These are phyloP conservation scores for Cricetomys ansorgei DNA, from an alignment of 2,113 vertebrate genomes.

Conservation along the genomic window DNA sequence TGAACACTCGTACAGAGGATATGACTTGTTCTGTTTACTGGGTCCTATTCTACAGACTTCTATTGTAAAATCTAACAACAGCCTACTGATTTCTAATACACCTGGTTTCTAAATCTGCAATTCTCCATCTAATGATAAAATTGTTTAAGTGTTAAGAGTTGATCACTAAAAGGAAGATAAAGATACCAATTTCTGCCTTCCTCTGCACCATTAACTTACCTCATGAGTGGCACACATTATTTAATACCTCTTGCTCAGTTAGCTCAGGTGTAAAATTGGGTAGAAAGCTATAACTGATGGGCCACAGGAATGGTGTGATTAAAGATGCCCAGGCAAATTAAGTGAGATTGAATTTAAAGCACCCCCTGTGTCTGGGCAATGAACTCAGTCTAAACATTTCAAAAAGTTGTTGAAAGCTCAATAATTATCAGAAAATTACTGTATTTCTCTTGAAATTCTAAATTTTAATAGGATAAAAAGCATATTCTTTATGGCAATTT, in stretches of 20 bases:
- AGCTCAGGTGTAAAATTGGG: constrained; percentile 70
- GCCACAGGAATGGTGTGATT: constrained; percentile 65
- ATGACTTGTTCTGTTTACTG: not conserved
- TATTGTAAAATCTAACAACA: not conserved
- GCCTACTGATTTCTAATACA: not conserved
- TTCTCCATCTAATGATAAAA: constrained; percentile 10
- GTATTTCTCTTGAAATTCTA: constrained; percentile 5
- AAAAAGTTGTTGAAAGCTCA: constrained; percentile 46
- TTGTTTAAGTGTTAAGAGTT: constrained; percentile 22
- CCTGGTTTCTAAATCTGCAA: not conserved
- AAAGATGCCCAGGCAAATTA: constrained; percentile 71
- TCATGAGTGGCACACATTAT: constrained; percentile 39
- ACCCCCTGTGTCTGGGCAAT: constrained; percentile 20
- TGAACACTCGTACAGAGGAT: not conserved
- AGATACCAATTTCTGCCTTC: constrained; percentile 39
- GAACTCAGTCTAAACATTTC: constrained; percentile 50
- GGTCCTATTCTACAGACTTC: constrained; percentile 24
- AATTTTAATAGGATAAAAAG: constrained; percentile 30
- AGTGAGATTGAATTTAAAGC: constrained; percentile 56
- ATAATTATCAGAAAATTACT: not conserved
- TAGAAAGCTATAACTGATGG: constrained; percentile 56
- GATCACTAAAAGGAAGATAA: constrained; percentile 60
- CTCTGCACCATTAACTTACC: constrained; percentile 64
- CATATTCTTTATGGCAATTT: constrained; percentile 3
- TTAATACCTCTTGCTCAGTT: constrained; percentile 50